These are phyloP conservation scores for Nineta flava DNA, from an alignment of 2,888 invertebrate species.

Conservation along the genomic window DNA sequence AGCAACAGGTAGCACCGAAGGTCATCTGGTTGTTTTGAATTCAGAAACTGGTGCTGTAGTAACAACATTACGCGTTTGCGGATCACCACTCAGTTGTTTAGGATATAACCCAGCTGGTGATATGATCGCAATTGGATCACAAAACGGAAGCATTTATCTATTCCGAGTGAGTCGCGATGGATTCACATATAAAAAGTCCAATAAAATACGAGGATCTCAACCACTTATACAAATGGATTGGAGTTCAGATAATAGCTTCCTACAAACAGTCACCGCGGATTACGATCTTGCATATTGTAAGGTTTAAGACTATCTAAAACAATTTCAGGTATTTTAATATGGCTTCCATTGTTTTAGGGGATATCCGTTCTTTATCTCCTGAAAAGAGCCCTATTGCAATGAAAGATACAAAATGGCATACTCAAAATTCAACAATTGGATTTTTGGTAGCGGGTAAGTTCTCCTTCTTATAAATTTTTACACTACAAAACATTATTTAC, in stretches of 20 bases:
- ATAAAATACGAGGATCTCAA: slow-evolving; percentile 74
- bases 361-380: slow-evolving; percentile 71
- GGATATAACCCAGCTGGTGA: slow-evolving; percentile 82
- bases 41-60: slow-evolving; percentile 75
- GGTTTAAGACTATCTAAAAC: slow-evolving; percentile 20
- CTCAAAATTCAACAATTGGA: slow-evolving; percentile 74
- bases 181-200: slow-evolving; percentile 77
- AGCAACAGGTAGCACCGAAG: slow-evolving; percentile 79
- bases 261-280: slow-evolving; percentile 81
- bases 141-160: slow-evolving; percentile 71
- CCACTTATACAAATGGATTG: slow-evolving; percentile 77
- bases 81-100: slow-evolving; percentile 72
- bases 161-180: slow-evolving; percentile 80
- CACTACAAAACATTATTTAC: neutral
- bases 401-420: slow-evolving; percentile 83
- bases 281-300: slow-evolving; percentile 79
- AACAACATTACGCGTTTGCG: slow-evolving; percentile 71
- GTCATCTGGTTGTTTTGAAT: slow-evolving; percentile 72
- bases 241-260: slow-evolving; percentile 75
- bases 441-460: slow-evolving; percentile 66
- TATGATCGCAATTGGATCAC: slow-evolving; percentile 74
- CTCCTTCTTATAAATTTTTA: neutral
- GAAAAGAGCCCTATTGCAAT: slow-evolving; percentile 79
- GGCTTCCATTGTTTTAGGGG: slow-evolving; percentile 43
- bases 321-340: neutral